phyloP scores from a whole-genome alignment of 2,113 vertebrate species.

The Dendrocopos noguchii region DNA sequence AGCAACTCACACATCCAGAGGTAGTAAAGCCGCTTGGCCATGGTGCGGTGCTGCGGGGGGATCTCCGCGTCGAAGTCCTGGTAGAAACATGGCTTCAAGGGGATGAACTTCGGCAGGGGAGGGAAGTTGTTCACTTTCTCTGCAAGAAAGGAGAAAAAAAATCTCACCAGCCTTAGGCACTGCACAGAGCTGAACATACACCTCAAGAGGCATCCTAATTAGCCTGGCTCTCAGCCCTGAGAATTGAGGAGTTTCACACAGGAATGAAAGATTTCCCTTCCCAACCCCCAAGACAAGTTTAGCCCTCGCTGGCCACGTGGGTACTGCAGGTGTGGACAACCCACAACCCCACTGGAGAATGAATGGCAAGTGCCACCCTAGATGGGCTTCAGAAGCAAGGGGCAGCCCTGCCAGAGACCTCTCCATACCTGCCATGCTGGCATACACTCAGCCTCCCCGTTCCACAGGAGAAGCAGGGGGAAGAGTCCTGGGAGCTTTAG shows the following conservation, averaged over 20 bases:
- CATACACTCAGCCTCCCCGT: neutral
- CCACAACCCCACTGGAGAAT: neutral
- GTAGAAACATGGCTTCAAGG: conserved; percentile 96
- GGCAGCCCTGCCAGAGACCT: neutral
- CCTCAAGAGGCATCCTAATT: neutral
- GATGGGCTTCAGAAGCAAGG: accelerated
- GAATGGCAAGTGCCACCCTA: neutral
- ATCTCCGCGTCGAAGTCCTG: conserved; percentile 97
- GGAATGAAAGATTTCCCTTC: neutral
- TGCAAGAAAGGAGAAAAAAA: conserved; percentile 62
- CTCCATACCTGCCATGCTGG: conserved; percentile 74
- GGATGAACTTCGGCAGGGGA: conserved; percentile 92
- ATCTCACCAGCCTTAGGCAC: neutral
- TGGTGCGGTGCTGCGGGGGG: conserved; percentile 90
- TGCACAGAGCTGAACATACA: neutral
- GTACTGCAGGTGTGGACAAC: neutral
- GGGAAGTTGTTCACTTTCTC: conserved; percentile 94
- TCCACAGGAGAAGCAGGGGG: neutral
- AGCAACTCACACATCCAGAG: conserved; percentile 95
- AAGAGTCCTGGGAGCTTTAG: neutral
- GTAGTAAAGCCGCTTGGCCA: conserved; percentile 96
- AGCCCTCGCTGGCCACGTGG: neutral
- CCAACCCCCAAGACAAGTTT: neutral
- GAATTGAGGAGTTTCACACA: neutral
- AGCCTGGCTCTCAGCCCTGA: neutral